These are phyloP conservation scores for Tachycineta bicolor DNA, from an alignment of 2,113 vertebrate species.

Conservation along the genomic window DNA sequence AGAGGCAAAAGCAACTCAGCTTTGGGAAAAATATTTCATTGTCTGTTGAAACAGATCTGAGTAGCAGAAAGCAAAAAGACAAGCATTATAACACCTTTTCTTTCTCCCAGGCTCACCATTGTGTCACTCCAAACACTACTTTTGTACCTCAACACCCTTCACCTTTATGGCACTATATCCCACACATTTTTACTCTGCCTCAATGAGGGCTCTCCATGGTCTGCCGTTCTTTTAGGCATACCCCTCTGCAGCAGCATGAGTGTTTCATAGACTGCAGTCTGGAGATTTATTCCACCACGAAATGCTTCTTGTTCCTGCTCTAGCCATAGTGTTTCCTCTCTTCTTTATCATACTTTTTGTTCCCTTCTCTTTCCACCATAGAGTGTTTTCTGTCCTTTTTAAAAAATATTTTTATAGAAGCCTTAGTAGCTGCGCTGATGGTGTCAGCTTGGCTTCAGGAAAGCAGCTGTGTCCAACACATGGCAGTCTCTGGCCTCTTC, in stretches of 20 bases:
- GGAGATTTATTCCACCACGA: not conserved
- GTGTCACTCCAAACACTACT: not conserved
- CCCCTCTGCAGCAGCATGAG: not conserved
- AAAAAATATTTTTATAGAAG: rapidly evolving
- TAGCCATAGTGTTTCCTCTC: not conserved
- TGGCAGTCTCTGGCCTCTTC: rapidly evolving
- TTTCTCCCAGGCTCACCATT: rapidly evolving
- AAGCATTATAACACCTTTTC: rapidly evolving
- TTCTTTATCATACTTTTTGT: not conserved
- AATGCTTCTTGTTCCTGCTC: not conserved
- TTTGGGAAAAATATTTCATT: not conserved
- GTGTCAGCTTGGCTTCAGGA: not conserved
- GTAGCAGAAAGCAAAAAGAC: not conserved
- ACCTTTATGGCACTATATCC: not conserved
- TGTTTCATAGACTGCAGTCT: not conserved
- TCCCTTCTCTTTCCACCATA: not conserved
- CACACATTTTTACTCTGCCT: not conserved
- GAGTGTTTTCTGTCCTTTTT: not conserved
- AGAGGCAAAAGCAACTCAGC: not conserved
- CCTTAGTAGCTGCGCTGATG: not conserved
- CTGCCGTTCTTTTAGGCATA: not conserved
- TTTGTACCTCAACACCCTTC: too few species aligned
- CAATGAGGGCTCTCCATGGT: rapidly evolving
- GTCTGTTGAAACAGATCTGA: not conserved
- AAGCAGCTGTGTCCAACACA: not conserved